Percentiles rank a stretch among this genome's conserved stretches.
Evolutionary conservation across 2,888 invertebrate genomes (phyloP).

Genomic region (Eupithecia inturbata): DNA sequence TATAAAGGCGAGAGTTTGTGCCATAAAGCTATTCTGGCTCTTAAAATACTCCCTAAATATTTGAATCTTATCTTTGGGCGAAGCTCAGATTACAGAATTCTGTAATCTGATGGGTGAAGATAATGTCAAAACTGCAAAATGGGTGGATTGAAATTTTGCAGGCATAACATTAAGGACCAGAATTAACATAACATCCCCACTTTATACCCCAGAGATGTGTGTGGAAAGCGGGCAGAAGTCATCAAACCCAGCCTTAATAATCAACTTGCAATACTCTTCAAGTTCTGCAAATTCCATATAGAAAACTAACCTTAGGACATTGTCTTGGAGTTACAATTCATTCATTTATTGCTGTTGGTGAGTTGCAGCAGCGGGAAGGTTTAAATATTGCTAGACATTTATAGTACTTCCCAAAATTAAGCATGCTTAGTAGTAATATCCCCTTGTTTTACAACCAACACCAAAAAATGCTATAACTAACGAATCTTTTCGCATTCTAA

Average conservation of each 20-base stretch:
- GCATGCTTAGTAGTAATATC: not conserved
- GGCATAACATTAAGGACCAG: too few species aligned
- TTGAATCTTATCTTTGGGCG: not conserved
- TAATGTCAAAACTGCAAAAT: too few species aligned
- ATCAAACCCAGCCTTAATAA: too few species aligned
- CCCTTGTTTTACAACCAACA: not conserved
- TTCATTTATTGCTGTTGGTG: not conserved
- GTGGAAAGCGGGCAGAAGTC: too few species aligned
- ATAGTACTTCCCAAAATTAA: not conserved
- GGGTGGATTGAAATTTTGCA: too few species aligned
- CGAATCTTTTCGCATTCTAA: not conserved
- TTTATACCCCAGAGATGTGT: too few species aligned
- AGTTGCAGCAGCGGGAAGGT: not conserved
- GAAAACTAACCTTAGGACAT: not conserved
- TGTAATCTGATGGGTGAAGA: too few species aligned
- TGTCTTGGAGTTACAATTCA: not conserved
- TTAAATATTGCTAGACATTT: not conserved
- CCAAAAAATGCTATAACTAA: not conserved
- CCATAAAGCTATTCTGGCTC: too few species aligned
- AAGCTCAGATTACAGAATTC: not conserved
- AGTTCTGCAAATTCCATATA: not conserved
- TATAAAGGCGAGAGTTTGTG: not conserved
- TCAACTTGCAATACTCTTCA: too few species aligned
- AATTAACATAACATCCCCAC: too few species aligned
- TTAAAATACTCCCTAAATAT: too few species aligned